These are phyloP conservation scores for Pollicipes pollicipes DNA, from an alignment of 1,140 invertebrate species.

Conservation along the genomic window DNA sequence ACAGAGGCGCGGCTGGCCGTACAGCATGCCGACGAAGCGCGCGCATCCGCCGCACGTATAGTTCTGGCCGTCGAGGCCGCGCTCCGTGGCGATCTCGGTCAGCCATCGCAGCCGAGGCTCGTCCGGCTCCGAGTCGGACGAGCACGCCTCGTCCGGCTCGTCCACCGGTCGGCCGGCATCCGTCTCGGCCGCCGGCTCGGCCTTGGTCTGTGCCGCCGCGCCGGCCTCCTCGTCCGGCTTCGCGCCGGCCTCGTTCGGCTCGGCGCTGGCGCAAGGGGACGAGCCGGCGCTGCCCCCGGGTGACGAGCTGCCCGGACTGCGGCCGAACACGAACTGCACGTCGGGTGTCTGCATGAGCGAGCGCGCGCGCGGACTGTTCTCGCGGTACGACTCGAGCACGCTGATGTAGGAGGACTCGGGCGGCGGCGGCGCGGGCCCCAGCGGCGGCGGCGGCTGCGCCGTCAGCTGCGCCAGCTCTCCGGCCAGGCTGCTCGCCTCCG, in stretches of 20 bases:
- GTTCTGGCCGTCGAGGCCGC: slow-evolving; percentile 67
- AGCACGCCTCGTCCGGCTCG: neutral
- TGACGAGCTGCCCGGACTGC: neutral
- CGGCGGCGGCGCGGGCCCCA: no score
- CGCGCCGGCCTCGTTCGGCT: neutral
- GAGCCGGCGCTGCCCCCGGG: neutral
- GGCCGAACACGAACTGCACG: neutral
- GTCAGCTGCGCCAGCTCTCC: neutral
- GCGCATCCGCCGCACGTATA: slow-evolving; percentile 67
- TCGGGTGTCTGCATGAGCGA: slow-evolving; percentile 1
- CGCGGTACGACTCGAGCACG: neutral
- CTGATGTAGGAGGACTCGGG: slow-evolving; percentile 1
- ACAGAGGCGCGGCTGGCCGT: slow-evolving; percentile 49
- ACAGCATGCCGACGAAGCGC: slow-evolving; percentile 54
- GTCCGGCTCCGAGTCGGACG: neutral
- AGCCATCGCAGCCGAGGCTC: slow-evolving; percentile 23
- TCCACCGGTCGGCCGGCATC: slow-evolving; percentile 20
- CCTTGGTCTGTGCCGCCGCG: neutral
- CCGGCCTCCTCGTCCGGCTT: neutral
- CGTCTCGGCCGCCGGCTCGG: neutral
- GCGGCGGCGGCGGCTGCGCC: neutral
- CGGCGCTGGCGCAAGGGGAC: neutral
- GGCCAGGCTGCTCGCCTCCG: neutral
- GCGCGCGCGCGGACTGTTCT: neutral
- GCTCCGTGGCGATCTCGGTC: slow-evolving; percentile 50